Percentiles rank a stretch among this genome's conserved stretches.
phyloP scores from a whole-genome alignment of 2,113 vertebrate species.

The Microtus pennsylvanicus region DNA sequence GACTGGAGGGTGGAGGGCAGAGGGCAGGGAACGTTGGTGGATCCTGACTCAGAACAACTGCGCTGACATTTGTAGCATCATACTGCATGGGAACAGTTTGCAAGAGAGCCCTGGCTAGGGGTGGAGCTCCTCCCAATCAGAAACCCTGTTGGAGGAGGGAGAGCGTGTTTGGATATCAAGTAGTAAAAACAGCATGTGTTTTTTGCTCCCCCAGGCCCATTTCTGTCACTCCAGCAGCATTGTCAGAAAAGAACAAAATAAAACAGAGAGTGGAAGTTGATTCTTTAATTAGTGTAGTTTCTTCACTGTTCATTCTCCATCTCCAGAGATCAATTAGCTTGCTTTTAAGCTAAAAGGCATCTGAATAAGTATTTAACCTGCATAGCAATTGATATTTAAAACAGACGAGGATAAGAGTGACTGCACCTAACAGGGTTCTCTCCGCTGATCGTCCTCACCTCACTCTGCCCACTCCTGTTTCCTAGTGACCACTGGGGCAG shows the following conservation, averaged over 20 bases:
- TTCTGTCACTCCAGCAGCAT: constrained; percentile 51
- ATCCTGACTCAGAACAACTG: neutral
- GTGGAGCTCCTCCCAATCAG: neutral
- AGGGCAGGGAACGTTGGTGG: neutral
- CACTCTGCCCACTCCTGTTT: neutral
- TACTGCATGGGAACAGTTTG: neutral
- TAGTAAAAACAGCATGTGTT: constrained; percentile 45
- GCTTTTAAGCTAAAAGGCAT: constrained; percentile 89
- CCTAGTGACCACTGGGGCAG: neutral
- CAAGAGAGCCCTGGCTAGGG: neutral
- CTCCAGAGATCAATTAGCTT: constrained; percentile 93
- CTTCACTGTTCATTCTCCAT: constrained; percentile 85
- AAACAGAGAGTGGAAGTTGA: constrained; percentile 79
- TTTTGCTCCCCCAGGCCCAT: neutral
- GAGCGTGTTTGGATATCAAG: neutral
- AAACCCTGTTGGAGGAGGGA: too few species aligned
- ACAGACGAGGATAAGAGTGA: constrained; percentile 70
- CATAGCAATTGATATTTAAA: constrained; percentile 88
- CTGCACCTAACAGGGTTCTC: constrained; percentile 9
- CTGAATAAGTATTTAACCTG: constrained; percentile 88
- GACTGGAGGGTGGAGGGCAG: too few species aligned
- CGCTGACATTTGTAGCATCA: neutral
- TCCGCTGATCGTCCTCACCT: neutral
- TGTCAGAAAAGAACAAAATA: constrained; percentile 72
- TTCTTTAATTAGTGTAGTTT: constrained; percentile 89